Evolutionary conservation across 2,888 invertebrate species (phyloP), one percentile per base, ranked within the genome.

Genomic region (Coelinius sp.): DNA sequence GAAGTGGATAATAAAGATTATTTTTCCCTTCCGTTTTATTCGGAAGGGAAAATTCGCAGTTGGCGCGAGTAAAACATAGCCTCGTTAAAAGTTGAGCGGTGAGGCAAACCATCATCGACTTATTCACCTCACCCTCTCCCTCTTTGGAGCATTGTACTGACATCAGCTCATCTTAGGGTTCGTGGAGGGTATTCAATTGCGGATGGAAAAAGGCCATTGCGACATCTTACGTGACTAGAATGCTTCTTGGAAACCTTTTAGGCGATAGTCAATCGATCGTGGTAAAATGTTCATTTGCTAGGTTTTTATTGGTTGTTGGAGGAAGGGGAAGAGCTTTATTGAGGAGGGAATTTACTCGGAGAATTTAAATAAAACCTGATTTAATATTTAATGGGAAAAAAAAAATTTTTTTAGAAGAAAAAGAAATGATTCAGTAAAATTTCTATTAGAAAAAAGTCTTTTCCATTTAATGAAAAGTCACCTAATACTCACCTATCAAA

Each of bases 11-110:
- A 59, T 59, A 35, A 59, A 59, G 31, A 59, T 59, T 35, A 20
- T 35, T 59, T 6, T n/a, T 35, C 27, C 31, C 20, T 35, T 59
- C 14, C n/a, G 27, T 27, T 27, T 17, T 1, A n/a, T 56, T 17
- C 20, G 25, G 12, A 25, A 2, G 7, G n/a, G 35, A 20, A 17
- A 59, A 59, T 59, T 59, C 59, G 31, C 59, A 35, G 59, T 35
- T 59, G 59, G 35, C 59, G 14, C 14, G 25, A 35, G 17, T 59
- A 20, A 59, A 59, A 31, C 59, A 8, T 14, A 59, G 31, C 31
- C 59, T 59, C 59, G 59, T 59, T 59, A 59, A 59, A 59, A 59
- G 59, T 59, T 59, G 59, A 59, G n/a, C 59, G 17, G 35, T 27
- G 59, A 59, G 59, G 31, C n/a, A 59, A 59, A 59, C 14, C 59